A percentile compares a stretch with the other conserved stretches of the same genome.
phyloP scores from a whole-genome alignment of 2,888 invertebrate species.

The Ephialtes manifestator region DNA sequence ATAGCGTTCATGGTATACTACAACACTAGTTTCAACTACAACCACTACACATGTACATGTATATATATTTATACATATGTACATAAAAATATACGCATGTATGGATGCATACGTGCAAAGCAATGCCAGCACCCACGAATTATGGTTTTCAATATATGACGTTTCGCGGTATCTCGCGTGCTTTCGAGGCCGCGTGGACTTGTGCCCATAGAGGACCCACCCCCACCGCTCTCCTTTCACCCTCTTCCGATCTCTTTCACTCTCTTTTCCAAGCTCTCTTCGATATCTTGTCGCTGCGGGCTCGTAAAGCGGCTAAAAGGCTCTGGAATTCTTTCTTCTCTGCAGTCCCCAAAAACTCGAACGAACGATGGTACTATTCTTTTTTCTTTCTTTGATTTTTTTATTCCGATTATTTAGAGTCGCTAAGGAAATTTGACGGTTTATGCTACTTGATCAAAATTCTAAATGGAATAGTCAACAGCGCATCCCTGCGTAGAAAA shows the following conservation, averaged over 20 bases:
- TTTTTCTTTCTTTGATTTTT: constrained; percentile 20
- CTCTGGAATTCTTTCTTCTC: constrained; percentile 75
- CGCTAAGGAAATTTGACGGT: too few species aligned
- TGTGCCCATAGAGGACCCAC: constrained; percentile 38
- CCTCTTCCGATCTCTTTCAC: constrained; percentile 53
- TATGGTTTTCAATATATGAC: constrained; percentile 85
- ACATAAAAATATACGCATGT: constrained; percentile 12
- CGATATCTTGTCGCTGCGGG: constrained; percentile 77
- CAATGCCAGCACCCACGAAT: constrained; percentile 78
- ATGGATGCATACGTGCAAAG: constrained; percentile 8
- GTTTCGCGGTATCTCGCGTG: constrained; percentile 77
- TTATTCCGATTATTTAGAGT: not conserved
- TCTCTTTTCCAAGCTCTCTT: constrained; percentile 50
- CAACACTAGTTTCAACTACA: constrained; percentile 1
- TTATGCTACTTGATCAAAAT: too few species aligned
- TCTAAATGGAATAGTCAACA: too few species aligned
- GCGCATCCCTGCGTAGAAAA: too few species aligned
- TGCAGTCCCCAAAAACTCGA: not conserved
- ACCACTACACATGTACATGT: not conserved
- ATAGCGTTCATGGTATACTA: constrained; percentile 80
- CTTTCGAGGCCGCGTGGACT: constrained; percentile 61
- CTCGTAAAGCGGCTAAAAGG: constrained; percentile 83
- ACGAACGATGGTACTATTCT: not conserved
- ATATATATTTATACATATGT: not conserved
- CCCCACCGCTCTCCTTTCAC: constrained; percentile 65